These are phyloP conservation scores for Tetrapedia diversipes DNA, from an alignment of 2,888 invertebrate species.

Conservation along the genomic window DNA sequence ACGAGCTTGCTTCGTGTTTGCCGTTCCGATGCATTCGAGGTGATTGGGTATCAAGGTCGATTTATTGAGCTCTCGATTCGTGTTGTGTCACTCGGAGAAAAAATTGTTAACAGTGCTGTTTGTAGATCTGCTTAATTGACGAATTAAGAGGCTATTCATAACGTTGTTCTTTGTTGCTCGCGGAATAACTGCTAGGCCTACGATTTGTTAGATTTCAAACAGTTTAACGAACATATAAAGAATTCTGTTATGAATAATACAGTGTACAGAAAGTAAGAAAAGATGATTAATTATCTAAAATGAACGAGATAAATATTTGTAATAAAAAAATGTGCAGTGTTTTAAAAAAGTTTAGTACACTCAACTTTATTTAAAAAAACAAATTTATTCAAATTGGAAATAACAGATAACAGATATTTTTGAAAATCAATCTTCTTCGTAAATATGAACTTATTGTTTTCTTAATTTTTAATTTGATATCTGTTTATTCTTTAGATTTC, in stretches of 20 bases:
- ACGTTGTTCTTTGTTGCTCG: slow-evolving; percentile 9
- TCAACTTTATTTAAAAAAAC: too few relatives aligned
- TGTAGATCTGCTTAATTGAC: slow-evolving; percentile 35
- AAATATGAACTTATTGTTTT: too few relatives aligned
- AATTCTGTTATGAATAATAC: background rate
- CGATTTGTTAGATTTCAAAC: background rate
- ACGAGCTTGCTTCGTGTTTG: slow-evolving; percentile 29
- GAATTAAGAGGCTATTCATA: slow-evolving; percentile 18
- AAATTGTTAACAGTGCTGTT: slow-evolving; percentile 35
- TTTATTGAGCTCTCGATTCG: slow-evolving; percentile 56
- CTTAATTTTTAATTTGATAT: too few relatives aligned
- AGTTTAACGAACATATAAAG: background rate
- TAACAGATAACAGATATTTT: too few relatives aligned
- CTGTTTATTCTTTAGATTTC: too few relatives aligned
- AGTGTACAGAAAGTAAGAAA: too few relatives aligned
- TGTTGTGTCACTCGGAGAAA: slow-evolving; percentile 34
- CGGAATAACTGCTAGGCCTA: background rate
- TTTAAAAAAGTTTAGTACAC: too few relatives aligned
- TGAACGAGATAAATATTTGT: too few relatives aligned
- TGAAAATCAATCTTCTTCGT: too few relatives aligned
- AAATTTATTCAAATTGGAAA: too few relatives aligned
- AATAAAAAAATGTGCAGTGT: too few relatives aligned
- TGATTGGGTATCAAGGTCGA: slow-evolving; percentile 66
- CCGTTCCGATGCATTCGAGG: slow-evolving; percentile 52
- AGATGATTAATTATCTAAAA: too few relatives aligned